Base-by-base conservation (phyloP, 2,888 invertebrate genomes). In the Anorthoa munda region DNA sequence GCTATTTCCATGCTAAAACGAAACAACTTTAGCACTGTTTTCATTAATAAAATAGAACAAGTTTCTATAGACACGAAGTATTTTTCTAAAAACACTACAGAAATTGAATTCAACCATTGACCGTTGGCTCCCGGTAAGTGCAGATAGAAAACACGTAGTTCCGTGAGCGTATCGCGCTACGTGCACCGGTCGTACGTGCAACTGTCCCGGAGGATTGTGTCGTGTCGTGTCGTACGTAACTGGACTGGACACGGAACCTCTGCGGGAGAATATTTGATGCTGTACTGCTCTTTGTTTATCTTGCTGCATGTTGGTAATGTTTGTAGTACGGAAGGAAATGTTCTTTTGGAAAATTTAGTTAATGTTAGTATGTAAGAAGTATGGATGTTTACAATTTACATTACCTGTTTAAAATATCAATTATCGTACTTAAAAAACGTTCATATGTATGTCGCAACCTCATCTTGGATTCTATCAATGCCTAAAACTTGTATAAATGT, bases 231-330 rank as follows among this genome's bases (percentile, higher is more conserved):
- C 21, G 75, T 21, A 66, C 50, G 72, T 77, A 67, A 72, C 66
- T 64, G 26, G 80, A 18, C 15, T 51, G 11, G 66, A 69, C 79
- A 79, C 58, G 55, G 59, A 67, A 60, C 69, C 64, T 65, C 73
- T 67, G 66, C 9, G 59, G 56, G 39, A 48, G 81, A 81, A 81
- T 81, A 73, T 77, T 67, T 81, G 77, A 81, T 77, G 73, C 45
- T 53, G 56, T 69, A 53, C 21, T 61, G 59, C 48, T 69, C 68
- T 66, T 55, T 73, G 66, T 75, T 39, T 39, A 58, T 75, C 0
- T 46, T 55, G 17, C 61, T 64, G 59, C 31, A 61, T 13, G 7
- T 39, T 39, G 39, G 39, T 13, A 46, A 72, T 17, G 58, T 59
- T 46, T 46, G 60, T 60, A 26, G 2, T n/a, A 2, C 1, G 2